Conservation (phyloP, 2,888 invertebrate genomes). For the Pammene aurita region DNA sequence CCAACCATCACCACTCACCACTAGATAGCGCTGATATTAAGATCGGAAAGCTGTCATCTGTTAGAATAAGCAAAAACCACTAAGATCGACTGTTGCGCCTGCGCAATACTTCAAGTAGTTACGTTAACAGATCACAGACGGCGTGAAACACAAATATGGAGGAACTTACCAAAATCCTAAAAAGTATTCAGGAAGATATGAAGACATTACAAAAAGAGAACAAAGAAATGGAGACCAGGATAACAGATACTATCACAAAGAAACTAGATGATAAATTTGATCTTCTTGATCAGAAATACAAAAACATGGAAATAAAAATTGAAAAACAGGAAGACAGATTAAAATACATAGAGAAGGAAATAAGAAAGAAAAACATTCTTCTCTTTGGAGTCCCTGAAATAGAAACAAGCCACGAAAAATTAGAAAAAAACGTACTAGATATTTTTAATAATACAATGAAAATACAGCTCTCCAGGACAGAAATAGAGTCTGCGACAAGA, state of each 20-base stretch:
- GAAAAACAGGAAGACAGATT: slow-evolving; percentile 1
- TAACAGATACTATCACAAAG: background rate
- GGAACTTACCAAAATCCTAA: background rate
- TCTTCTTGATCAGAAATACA: background rate
- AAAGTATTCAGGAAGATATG: background rate
- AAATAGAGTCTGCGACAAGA: background rate
- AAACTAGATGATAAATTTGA: background rate
- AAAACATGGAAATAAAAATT: background rate
- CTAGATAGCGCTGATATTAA: no score
- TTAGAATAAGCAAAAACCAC: no score
- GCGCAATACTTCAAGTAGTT: no score
- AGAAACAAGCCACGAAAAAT: background rate
- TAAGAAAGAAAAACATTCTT: background rate
- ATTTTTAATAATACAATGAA: background rate
- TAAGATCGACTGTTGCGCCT: no score
- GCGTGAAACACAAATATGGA: slow-evolving; percentile 5
- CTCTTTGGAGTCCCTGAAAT: background rate
- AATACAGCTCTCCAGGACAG: background rate
- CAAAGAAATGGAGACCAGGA: background rate
- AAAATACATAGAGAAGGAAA: background rate
- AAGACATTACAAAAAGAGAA: background rate
- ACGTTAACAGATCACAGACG: background rate
- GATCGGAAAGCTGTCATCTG: no score
- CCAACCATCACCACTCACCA: no score
- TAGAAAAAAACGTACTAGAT: background rate